These are phyloP conservation scores for Leptopilina boulardi DNA, from an alignment of 1,140 invertebrate species.

Conservation along the genomic window DNA sequence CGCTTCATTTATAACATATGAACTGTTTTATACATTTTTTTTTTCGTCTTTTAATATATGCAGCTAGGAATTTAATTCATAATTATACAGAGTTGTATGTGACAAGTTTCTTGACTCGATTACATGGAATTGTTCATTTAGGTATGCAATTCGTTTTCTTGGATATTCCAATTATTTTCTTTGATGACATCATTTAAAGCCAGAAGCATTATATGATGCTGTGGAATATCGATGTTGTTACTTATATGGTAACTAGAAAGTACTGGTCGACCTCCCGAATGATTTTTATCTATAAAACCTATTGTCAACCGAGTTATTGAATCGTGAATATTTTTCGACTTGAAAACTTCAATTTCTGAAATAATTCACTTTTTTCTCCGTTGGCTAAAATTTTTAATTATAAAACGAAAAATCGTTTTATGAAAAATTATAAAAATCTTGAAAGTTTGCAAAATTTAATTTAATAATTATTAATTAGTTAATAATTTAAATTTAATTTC, in stretches of 20 bases:
- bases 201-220: constrained; percentile 17
- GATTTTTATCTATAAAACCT: background rate
- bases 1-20: too few species aligned
- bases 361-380: too few species aligned
- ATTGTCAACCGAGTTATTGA: background rate
- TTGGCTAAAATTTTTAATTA: too few species aligned
- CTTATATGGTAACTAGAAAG: constrained; percentile 16
- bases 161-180: background rate
- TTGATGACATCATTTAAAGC: constrained; percentile 6
- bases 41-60: background rate
- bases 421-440: too few species aligned
- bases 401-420: too few species aligned
- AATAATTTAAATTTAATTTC: too few species aligned
- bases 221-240: constrained; percentile 7
- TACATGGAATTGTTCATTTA: background rate
- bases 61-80: too few species aligned
- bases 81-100: background rate
- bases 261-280: background rate
- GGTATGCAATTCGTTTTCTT: background rate
- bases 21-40: too few species aligned
- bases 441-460: too few species aligned
- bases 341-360: background rate
- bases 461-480: too few species aligned
- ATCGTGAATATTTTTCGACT: background rate
- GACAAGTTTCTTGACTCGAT: background rate